Base-by-base conservation (phyloP, 2,888 invertebrate species). In the Pherbina coryleti region DNA sequence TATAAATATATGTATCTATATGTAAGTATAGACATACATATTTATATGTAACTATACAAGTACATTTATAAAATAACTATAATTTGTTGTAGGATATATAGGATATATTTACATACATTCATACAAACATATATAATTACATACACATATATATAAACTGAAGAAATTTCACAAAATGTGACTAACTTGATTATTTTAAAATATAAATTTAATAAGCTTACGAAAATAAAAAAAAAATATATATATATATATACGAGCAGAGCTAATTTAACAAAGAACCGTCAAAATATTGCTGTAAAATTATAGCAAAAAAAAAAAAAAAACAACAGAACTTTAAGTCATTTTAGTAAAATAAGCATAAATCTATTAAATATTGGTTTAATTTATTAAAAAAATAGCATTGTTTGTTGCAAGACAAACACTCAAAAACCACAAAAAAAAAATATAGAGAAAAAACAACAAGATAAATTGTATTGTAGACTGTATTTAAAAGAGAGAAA, bases 401-500 rank as follows among this genome's bases (percentile, higher is more conserved):
- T 25, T 25, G 25, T 60, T 60, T 60, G 44, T 25, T 69, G 67
- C 49, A 69, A 14, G 11, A 69, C 37, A 67, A 25, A 19, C 22
- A 69, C n/a, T 25, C 9, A 60, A 60, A 60, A 28, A 5, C 28
- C 28, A 60, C 14, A n/a, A 9, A 8, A 34, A n/a, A 17, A 19
- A 34, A 8, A 28, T 31, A 66, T n/a, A 14, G 31, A 37, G 31
- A 55, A 55, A 55, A 55, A 55, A 55, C 8, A 1, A 19, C 7
- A 55, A 17, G 3, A 51, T 55, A 19, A 19, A 60, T 57, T 72
- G 37, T 60, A 72, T 28, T 76, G 70, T 69, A 66, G 75, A 75
- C 67, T 66, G 75, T 75, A 75, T 75, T 67, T 22, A 69, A 75
- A 71, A 31, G 37, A 72, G 3, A 2, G 22, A 19, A 57, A 44